phyloP scores from a whole-genome alignment of 2,888 invertebrate genomes.

The Smittia sp. region DNA sequence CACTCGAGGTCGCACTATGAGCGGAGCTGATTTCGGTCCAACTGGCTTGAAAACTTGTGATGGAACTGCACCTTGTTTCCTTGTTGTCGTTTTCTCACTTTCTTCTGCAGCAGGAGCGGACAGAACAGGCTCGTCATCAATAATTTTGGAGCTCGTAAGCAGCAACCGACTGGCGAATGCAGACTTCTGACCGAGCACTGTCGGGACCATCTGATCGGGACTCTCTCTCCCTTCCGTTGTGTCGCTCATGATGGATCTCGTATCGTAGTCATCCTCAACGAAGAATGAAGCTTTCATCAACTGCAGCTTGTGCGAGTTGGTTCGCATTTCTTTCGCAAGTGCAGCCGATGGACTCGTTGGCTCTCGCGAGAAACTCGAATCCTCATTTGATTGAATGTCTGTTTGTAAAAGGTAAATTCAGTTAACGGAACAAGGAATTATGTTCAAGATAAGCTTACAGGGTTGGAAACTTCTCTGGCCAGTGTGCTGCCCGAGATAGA shows the following conservation, averaged over 20 bases:
- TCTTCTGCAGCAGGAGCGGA: background rate
- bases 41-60: conserved; percentile 22
- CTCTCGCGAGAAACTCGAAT: conserved; percentile 16
- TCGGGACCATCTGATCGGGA: conserved; percentile 45
- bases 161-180: conserved; percentile 11
- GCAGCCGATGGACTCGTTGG: conserved; percentile 61
- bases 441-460: conserved; percentile 7
- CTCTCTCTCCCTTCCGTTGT: conserved; percentile 43
- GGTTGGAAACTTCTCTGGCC: conserved; percentile 33
- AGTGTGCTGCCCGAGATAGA: conserved; percentile 3
- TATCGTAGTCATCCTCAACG: conserved; percentile 48
- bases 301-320: conserved; percentile 68
- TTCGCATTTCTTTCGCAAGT: conserved; percentile 61
- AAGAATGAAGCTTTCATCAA: conserved; percentile 81
- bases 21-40: conserved; percentile 35
- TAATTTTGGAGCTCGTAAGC: background rate
- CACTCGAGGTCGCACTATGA: conserved; percentile 35
- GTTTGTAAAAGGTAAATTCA: background rate
- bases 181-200: conserved; percentile 42
- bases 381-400: conserved; percentile 32
- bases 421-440: background rate
- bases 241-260: conserved; percentile 46
- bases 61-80: conserved; percentile 13
- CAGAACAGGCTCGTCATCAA: background rate
- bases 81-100: background rate